phyloP scores from a whole-genome alignment of 2,888 invertebrate genomes.

The Hermodice carunculata region DNA sequence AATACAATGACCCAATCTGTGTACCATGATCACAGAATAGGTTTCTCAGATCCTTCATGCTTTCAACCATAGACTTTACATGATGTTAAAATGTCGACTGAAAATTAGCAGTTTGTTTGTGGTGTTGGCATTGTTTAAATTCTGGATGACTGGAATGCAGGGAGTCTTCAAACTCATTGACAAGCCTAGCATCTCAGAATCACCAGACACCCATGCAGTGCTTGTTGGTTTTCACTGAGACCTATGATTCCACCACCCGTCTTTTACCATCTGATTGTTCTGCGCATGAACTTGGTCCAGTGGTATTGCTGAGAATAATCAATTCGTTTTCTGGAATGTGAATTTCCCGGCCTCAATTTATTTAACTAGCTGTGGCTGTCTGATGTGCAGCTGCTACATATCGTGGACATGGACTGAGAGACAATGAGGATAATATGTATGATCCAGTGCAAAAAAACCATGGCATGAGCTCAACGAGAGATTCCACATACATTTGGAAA shows the following conservation, averaged over 20 bases:
- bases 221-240: conserved; percentile 6
- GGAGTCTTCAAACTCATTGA: conserved; percentile 18
- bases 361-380: conserved; percentile 10
- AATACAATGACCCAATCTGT: conserved; percentile 1
- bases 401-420: conserved; percentile 9
- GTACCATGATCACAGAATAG: conserved; percentile 22
- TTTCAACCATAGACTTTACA: conserved; percentile 22
- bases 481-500: not conserved
- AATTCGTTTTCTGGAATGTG: conserved; percentile 7
- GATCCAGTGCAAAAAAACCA: conserved; percentile 15
- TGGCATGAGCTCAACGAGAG: not conserved
- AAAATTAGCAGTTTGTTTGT: conserved; percentile 24
- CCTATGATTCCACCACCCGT: conserved; percentile 21
- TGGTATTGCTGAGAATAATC: conserved; percentile 19
- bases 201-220: conserved; percentile 10
- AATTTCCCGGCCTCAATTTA: conserved; percentile 18
- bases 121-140: conserved; percentile 24
- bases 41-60: conserved; percentile 25
- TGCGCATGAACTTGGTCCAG: conserved; percentile 27
- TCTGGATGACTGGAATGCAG: too few species aligned
- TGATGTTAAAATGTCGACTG: conserved; percentile 16
- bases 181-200: conserved; percentile 23
- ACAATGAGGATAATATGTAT: conserved; percentile 13
- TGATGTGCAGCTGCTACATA: not conserved
- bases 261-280: conserved; percentile 17